Evolutionary conservation across 1,140 invertebrate species (phyloP).

Genomic region (Temnothorax curvispinosus): DNA sequence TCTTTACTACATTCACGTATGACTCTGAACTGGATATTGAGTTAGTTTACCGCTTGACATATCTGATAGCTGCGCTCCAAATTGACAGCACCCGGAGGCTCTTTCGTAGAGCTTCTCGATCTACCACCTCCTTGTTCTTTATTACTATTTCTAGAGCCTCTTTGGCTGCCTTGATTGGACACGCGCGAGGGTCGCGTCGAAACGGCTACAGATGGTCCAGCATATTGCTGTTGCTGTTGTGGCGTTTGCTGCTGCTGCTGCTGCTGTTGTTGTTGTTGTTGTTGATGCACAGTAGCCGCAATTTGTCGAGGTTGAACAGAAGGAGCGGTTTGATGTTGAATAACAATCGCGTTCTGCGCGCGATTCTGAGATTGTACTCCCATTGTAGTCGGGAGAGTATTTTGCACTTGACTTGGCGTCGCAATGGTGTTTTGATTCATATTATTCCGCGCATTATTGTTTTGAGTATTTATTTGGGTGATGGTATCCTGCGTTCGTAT

Average conservation of each 20-base stretch:
- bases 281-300: slow-evolving; percentile 79
- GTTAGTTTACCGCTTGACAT: slow-evolving; percentile 92
- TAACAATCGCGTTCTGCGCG: slow-evolving; percentile 80
- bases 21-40: neutral
- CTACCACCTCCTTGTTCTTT: slow-evolving; percentile 83
- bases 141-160: slow-evolving; percentile 82
- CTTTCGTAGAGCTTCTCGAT: slow-evolving; percentile 88
- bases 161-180: slow-evolving; percentile 82
- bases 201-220: slow-evolving; percentile 82
- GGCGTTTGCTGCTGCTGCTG: slow-evolving; percentile 72
- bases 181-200: slow-evolving; percentile 86
- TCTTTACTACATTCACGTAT: neutral
- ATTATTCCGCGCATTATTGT: slow-evolving; percentile 66
- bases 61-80: slow-evolving; percentile 98
- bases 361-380: slow-evolving; percentile 76
- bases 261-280: slow-evolving; percentile 72
- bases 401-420: slow-evolving; percentile 68
- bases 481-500: slow-evolving; percentile 80
- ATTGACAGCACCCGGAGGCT: slow-evolving; percentile 95
- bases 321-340: slow-evolving; percentile 77
- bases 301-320: slow-evolving; percentile 80
- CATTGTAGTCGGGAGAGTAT: slow-evolving; percentile 67
- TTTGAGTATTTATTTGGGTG: slow-evolving; percentile 75
- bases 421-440: slow-evolving; percentile 64
- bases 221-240: slow-evolving; percentile 74